These are phyloP conservation scores for Agrotis clavis DNA, from an alignment of 2,888 invertebrate species.

Conservation along the genomic window DNA sequence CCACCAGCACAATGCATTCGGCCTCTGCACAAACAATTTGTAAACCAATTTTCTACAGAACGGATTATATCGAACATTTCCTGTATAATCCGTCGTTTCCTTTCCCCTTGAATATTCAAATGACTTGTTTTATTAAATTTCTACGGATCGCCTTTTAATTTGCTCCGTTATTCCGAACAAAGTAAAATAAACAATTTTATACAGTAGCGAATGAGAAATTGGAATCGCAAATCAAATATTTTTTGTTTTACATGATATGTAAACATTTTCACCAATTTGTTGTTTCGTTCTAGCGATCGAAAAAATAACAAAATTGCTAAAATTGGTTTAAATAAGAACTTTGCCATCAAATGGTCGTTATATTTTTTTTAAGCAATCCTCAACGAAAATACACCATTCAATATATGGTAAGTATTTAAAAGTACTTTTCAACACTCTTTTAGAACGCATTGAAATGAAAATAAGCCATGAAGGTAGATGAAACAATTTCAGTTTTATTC, in stretches of 20 bases:
- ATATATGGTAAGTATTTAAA: too few relatives aligned
- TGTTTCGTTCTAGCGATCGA: slow-evolving; percentile 13
- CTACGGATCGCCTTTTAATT: slow-evolving; percentile 71
- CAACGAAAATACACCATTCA: neutral
- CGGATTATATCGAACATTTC: slow-evolving; percentile 71
- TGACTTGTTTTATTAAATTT: slow-evolving; percentile 72
- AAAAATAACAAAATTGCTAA: slow-evolving; percentile 7
- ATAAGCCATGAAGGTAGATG: neutral
- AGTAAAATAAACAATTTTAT: slow-evolving; percentile 57
- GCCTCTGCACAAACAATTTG: slow-evolving; percentile 54
- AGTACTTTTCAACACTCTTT: neutral
- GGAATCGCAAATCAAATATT: slow-evolving; percentile 42
- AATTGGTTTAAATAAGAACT: neutral
- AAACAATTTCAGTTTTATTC: slow-evolving; percentile 8
- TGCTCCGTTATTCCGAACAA: slow-evolving; percentile 33
- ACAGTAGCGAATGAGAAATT: slow-evolving; percentile 36
- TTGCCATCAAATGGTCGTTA: neutral
- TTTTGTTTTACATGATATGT: slow-evolving; percentile 20
- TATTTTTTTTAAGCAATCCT: neutral
- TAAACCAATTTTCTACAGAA: slow-evolving; percentile 63
- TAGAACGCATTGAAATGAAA: neutral
- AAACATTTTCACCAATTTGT: slow-evolving; percentile 15
- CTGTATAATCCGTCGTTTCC: slow-evolving; percentile 63
- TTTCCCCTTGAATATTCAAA: slow-evolving; percentile 75
- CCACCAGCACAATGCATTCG: neutral